Evolutionary conservation across 2,113 vertebrate genomes (phyloP).

Genomic region (Micromys minutus): DNA sequence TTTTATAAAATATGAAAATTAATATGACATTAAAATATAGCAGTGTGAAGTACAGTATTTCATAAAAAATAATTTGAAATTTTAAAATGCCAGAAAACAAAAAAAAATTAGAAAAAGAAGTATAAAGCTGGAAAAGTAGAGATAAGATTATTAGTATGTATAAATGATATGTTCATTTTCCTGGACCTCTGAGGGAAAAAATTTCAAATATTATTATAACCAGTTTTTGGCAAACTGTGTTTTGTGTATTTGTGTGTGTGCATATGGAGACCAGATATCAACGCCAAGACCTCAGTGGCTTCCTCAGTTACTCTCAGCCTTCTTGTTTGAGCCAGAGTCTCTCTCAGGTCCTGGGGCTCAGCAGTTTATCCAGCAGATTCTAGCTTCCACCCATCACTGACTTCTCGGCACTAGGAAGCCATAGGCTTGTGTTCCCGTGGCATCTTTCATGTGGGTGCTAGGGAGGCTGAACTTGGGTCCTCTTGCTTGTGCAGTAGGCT

Average conservation of each 20-base stretch:
- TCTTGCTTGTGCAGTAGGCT: too few relatives aligned
- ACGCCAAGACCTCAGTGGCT: neutral
- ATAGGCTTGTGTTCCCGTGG: neutral
- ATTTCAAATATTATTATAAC: neutral
- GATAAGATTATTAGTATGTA: slow-evolving; percentile 22
- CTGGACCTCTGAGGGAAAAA: neutral
- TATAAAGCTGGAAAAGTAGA: slow-evolving; percentile 26
- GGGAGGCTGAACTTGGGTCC: neutral
- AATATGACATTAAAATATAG: slow-evolving; percentile 29
- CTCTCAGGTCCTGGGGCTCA: neutral
- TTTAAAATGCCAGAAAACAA: neutral
- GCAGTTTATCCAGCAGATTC: neutral
- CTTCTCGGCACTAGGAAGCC: neutral
- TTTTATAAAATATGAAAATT: slow-evolving; percentile 39
- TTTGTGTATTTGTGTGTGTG: neutral
- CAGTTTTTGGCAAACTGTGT: slow-evolving; percentile 10
- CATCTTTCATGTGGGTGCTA: neutral
- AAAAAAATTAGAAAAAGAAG: neutral
- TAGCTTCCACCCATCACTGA: neutral
- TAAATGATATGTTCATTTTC: neutral
- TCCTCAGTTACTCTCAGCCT: neutral
- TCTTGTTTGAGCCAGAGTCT: neutral
- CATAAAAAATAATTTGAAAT: slow-evolving; percentile 39
- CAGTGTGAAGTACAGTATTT: neutral
- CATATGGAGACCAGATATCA: neutral